phyloP scores from a whole-genome alignment of 2,888 invertebrate genomes.

The Dysmachus trigonus region DNA sequence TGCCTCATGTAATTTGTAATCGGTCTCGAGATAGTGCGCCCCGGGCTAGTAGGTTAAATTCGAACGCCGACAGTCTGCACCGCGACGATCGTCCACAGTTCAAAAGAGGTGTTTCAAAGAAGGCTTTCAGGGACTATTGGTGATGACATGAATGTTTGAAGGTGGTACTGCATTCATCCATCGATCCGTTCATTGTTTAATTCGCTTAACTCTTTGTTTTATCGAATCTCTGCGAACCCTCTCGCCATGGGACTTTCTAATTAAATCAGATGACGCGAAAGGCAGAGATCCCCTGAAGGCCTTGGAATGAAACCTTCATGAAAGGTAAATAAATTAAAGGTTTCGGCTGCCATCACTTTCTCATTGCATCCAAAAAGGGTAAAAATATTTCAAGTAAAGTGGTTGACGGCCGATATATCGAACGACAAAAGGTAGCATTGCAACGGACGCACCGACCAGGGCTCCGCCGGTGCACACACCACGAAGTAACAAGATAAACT shows the following conservation, averaged over 20 bases:
- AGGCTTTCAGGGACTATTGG: not conserved
- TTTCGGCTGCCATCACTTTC: constrained; percentile 41
- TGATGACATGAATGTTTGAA: not conserved
- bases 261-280: constrained; percentile 18
- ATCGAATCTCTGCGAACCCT: not conserved
- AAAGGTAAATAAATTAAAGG: constrained; percentile 42
- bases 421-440: constrained; percentile 11
- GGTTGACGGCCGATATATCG: constrained; percentile 26
- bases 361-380: constrained; percentile 15
- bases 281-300: not conserved
- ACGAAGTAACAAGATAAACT: constrained; percentile 36
- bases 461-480: constrained; percentile 6
- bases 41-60: constrained; percentile 11
- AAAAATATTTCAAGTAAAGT: constrained; percentile 23
- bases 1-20: constrained; percentile 40
- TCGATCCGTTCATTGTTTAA: not conserved
- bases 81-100: not conserved
- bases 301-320: constrained; percentile 1
- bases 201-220: not conserved
- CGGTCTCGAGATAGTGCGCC: constrained; percentile 31
- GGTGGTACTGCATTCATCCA: not conserved
- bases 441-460: not conserved
- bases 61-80: not conserved
- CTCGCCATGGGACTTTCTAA: constrained; percentile 35
- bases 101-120: not conserved